Base-by-base conservation (phyloP, 2,888 invertebrate genomes). In the Brenthis daphne region DNA sequence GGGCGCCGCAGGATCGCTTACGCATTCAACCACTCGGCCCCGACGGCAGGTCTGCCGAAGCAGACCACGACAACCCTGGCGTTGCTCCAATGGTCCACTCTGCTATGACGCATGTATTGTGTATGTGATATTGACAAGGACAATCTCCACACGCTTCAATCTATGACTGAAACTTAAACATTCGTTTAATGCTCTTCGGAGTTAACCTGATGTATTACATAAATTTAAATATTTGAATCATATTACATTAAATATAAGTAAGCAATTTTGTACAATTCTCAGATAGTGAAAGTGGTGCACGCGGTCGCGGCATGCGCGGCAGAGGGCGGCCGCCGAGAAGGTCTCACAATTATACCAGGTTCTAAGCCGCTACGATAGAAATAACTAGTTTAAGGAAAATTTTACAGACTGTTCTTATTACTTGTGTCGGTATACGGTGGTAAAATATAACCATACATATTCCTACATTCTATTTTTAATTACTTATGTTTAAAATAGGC, bases 271-370 rank as follows among this genome's bases (percentile, higher is more conserved):
- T 29, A 56, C 8, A 13, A 53, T 61, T 51, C 14, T 61, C 86
- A 91, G 90, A 91, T 72, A 91, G 91, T 74, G 91, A 91, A 75
- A 92, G 90, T 75, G 89, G 90, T 6, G 65, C 83, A 57, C 88
- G 92, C 58, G 91, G 91, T 1, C 90, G 92, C 16, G 91, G 92
- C 65, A 82, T 85, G 85, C 82, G 92, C 11, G 76, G 84, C 13
- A 84, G 92, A 51, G 91, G 92, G 0, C 81, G 92, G 5, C 87
- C 90, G 4, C 77, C 86, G 20, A 81, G 91, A 64, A 80, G 92
- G 71, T 81, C 86, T 37, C 88, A 90, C 65, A 68, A 69, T 74
- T 90, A 88, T 77, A 85, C 84, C 82, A 84, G 89, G 80, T 90
- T 82, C 77, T 90, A 87, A 81, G 64, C 64, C 8, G 48, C 56